Base-by-base conservation (phyloP, 2,888 invertebrate genomes). In the Chymomyza fuscimana region DNA sequence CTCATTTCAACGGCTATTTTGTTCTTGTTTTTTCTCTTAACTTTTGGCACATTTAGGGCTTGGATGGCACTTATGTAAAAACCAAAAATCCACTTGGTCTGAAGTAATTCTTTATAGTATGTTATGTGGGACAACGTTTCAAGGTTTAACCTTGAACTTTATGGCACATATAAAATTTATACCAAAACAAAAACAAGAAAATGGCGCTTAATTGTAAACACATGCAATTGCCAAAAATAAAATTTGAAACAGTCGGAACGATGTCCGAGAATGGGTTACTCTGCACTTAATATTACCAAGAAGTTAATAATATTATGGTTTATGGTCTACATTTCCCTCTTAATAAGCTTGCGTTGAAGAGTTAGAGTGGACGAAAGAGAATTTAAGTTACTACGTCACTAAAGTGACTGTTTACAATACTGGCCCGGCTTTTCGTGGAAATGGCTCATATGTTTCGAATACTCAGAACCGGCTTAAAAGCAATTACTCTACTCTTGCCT, bases 11-110 rank as follows among this genome's bases (percentile, higher is more conserved):
- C 40, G 40, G 40, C 40, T 7, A 9, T 36, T 36, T 36, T 9
- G 4, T 9, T 9, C 0, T 46, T n/a, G 46, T 52, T 59, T 56
- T 32, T 60, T 58, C 61, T 79, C 77, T 77, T 79, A 77, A 73
- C 71, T 77, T 77, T 73, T 40, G 58, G 51, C 58, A 29, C 32
- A 69, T 12, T 46, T 46, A 46, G 12, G 40, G 40, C 12, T 46
- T 46, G 40, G 16, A 54, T 19, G 54, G 19, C 19, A 54, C 40
- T 46, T 16, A 54, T n/a, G n/a, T 16, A 51, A 51, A 51, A 51
- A 9, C 16, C 5, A 22, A 9, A 16, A 54, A 19, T 54, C 7
- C 19, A 22, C 54, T 15, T 6, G 54, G n/a, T 54, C 6, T 6
- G 54, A 54, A 19, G 9, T 7, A 54, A 22, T n/a, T 2, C n/a